phyloP scores from a whole-genome alignment of 2,113 vertebrate genomes.

The Psittacara wagleri region DNA sequence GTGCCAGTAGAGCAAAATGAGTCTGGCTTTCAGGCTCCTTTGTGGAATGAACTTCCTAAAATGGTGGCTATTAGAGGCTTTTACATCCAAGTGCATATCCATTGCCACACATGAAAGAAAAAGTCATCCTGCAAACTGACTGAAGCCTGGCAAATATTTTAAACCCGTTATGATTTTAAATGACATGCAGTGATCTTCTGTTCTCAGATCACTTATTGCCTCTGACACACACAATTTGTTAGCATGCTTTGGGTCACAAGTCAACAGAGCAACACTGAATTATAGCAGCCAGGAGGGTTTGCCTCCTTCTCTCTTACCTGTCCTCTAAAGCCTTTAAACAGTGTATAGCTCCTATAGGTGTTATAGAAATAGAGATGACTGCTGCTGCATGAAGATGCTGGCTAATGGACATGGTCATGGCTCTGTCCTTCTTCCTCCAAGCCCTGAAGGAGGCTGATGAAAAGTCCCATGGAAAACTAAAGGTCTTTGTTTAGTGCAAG shows the following conservation, averaged over 20 bases:
- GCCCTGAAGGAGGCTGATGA: not conserved
- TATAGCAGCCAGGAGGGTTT: not conserved
- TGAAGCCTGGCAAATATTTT: not conserved
- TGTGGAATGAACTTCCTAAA: not conserved
- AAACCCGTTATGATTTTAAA: not conserved
- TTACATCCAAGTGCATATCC: not conserved
- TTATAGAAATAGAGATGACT: not conserved
- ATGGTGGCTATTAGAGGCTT: constrained; percentile 18
- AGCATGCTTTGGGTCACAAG: not conserved
- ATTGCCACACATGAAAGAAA: not conserved
- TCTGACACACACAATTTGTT: not conserved
- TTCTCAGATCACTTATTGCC: not conserved
- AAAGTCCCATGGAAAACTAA: not conserved
- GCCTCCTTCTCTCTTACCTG: not conserved
- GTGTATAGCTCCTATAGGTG: not conserved
- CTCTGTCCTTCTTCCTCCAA: not conserved
- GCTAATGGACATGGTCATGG: not conserved
- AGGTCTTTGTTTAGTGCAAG: not conserved
- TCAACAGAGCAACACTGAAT: not conserved
- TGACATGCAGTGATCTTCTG: not conserved
- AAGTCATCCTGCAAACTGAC: not conserved
- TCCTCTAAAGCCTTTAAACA: not conserved
- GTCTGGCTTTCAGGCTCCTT: not conserved
- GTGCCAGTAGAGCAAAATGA: not conserved
- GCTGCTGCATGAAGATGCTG: not conserved